A percentile compares a stretch with the other conserved stretches of the same genome.
phyloP scores from a whole-genome alignment of 2,113 vertebrate species.

The Gymnobelideus leadbeateri region DNA sequence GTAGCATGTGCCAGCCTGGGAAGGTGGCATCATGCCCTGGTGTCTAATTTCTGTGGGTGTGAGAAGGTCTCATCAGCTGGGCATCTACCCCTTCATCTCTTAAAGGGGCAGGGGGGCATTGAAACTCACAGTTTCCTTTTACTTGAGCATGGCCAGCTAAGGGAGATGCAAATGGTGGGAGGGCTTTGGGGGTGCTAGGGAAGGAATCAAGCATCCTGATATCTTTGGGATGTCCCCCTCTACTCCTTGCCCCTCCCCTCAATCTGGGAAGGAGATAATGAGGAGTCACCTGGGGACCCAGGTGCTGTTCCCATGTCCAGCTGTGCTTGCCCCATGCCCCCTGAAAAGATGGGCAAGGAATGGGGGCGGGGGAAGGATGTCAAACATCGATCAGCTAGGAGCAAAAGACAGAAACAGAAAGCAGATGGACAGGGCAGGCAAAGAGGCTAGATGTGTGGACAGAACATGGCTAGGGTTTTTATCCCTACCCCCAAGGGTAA shows the following conservation, averaged over 20 bases:
- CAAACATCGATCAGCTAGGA: constrained; percentile 31
- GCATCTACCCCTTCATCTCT: constrained; percentile 74
- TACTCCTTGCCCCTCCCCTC: constrained; percentile 22
- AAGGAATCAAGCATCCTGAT: background rate
- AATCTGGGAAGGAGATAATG: constrained; percentile 50
- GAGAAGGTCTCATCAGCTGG: constrained; percentile 83
- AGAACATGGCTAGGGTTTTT: background rate
- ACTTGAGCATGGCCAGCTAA: constrained; percentile 28
- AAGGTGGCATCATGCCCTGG: constrained; percentile 79
- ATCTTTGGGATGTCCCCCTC: background rate
- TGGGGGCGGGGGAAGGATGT: background rate
- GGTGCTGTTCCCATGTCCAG: constrained; percentile 43
- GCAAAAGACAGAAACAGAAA: background rate
- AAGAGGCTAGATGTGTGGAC: constrained; percentile 37
- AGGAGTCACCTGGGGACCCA: constrained; percentile 60
- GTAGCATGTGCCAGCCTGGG: constrained; percentile 83
- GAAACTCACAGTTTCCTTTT: constrained; percentile 35
- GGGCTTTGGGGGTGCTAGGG: background rate
- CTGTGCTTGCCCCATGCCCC: constrained; percentile 47
- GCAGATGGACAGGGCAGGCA: constrained; percentile 43
- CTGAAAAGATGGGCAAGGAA: constrained; percentile 48
- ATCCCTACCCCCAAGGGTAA: background rate
- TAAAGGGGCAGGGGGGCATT: constrained; percentile 75
- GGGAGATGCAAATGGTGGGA: background rate
- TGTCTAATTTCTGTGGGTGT: constrained; percentile 81